Percentiles rank a stretch among this genome's conserved stretches.
Evolutionary conservation across 2,888 invertebrate species (phyloP).

Genomic region (Tetragnatha montana): DNA sequence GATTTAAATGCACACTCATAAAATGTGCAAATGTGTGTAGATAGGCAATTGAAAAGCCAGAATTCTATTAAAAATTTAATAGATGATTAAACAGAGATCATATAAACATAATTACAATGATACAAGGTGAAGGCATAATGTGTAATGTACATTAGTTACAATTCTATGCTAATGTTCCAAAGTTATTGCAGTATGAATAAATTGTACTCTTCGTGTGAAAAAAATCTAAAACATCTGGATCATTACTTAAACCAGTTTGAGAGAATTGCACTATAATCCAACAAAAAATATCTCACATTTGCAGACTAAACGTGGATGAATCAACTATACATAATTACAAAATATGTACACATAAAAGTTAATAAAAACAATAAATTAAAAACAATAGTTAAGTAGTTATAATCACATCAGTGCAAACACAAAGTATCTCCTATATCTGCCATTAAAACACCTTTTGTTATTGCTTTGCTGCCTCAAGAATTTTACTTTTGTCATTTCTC

Average conservation of each 20-base stretch:
- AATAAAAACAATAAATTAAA: not conserved
- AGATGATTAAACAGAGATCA: constrained; percentile 47
- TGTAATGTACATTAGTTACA: constrained; percentile 30
- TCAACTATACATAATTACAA: constrained; percentile 6
- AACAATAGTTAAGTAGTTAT: not conserved
- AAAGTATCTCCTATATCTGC: too few species aligned
- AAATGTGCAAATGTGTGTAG: too few species aligned
- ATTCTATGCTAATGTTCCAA: not conserved
- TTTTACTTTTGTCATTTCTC: too few species aligned
- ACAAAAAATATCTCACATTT: too few species aligned
- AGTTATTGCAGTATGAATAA: not conserved
- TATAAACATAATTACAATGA: constrained; percentile 61
- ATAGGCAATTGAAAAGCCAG: not conserved
- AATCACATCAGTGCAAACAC: too few species aligned
- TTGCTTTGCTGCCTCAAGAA: too few species aligned
- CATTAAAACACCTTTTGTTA: too few species aligned
- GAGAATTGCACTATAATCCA: too few species aligned
- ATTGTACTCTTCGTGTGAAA: not conserved
- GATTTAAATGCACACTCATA: not conserved
- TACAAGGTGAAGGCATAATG: constrained; percentile 31
- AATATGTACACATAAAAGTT: not conserved
- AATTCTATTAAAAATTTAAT: constrained; percentile 50
- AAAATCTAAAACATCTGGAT: too few species aligned
- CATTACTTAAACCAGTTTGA: too few species aligned
- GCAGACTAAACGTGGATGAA: not conserved